Evolutionary conservation across 2,113 vertebrate genomes (phyloP).

Genomic region (Tichodroma muraria): DNA sequence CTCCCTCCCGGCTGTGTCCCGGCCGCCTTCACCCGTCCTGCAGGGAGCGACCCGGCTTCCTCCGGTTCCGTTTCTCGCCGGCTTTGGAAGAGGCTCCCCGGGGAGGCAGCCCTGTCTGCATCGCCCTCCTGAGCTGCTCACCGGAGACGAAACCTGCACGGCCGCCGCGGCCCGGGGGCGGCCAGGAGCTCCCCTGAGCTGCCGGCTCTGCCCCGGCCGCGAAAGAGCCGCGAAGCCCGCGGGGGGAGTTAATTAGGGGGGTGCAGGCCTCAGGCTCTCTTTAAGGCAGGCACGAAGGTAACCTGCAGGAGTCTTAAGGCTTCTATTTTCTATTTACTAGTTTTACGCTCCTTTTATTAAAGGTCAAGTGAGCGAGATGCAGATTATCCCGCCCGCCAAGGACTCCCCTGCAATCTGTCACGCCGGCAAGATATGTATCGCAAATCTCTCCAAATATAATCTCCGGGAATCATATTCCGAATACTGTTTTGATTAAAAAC

Average conservation of each 20-base stretch:
- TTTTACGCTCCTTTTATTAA: constrained; percentile 65
- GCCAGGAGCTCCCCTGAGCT: background rate
- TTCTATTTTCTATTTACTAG: background rate
- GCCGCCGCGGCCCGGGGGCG: background rate
- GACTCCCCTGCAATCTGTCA: constrained; percentile 72
- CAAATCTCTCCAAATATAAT: constrained; percentile 83
- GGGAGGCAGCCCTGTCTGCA: background rate
- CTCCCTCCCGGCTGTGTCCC: background rate
- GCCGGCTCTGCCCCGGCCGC: background rate
- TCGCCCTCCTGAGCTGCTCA: background rate
- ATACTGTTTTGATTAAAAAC: constrained; percentile 86
- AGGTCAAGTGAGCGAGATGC: constrained; percentile 67
- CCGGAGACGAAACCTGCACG: background rate
- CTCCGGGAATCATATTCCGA: constrained; percentile 80
- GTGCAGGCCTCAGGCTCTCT: background rate
- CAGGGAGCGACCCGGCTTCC: background rate
- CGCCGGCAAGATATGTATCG: constrained; percentile 65
- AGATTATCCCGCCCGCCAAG: constrained; percentile 72
- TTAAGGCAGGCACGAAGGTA: background rate
- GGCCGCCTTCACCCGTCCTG: background rate
- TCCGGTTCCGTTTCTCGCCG: background rate
- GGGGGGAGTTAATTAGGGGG: background rate
- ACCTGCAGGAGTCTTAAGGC: constrained; percentile 44
- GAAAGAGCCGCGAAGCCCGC: background rate
- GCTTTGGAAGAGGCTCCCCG: background rate